Percentiles rank a stretch among this genome's conserved stretches.
phyloP scores from a whole-genome alignment of 2,797 vertebrate genomes.

The Valencia hispanica region DNA sequence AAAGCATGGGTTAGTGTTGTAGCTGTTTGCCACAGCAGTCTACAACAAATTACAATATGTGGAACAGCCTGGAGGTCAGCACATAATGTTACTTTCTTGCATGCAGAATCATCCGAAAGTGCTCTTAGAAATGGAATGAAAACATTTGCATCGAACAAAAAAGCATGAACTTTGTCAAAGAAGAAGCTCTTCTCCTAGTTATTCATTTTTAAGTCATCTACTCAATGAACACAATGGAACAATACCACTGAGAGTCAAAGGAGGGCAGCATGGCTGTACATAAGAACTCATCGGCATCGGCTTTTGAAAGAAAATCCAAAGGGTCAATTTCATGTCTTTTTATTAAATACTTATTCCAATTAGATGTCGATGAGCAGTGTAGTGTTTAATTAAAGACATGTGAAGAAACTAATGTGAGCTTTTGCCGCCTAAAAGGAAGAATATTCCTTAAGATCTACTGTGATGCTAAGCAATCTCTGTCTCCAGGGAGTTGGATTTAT shows the following conservation, averaged over 20 bases:
- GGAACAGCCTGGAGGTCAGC: background rate
- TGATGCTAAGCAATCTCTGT: background rate
- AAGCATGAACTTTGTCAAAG: background rate
- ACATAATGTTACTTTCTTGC: too few relatives aligned
- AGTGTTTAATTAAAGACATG: background rate
- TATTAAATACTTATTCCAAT: background rate
- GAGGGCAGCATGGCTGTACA: constrained; percentile 60
- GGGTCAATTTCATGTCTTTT: background rate
- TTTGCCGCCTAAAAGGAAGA: background rate
- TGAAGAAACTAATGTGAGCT: background rate
- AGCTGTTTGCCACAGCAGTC: background rate
- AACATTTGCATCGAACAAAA: background rate
- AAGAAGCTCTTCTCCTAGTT: background rate
- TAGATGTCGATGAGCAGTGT: background rate
- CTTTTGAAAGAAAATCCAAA: background rate
- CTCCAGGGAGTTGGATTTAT: constrained; percentile 1
- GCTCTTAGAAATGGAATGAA: too few relatives aligned
- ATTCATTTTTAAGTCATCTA: background rate
- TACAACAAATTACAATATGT: background rate
- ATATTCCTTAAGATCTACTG: background rate
- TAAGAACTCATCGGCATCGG: constrained; percentile 10
- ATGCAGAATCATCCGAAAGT: background rate
- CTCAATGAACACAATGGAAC: background rate
- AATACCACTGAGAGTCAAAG: constrained; percentile 34
- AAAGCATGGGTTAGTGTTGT: background rate